A percentile compares a stretch with the other conserved stretches of the same genome.
Evolutionary conservation across 1,140 invertebrate genomes (phyloP).

Genomic region (Drosophila arawakana): DNA sequence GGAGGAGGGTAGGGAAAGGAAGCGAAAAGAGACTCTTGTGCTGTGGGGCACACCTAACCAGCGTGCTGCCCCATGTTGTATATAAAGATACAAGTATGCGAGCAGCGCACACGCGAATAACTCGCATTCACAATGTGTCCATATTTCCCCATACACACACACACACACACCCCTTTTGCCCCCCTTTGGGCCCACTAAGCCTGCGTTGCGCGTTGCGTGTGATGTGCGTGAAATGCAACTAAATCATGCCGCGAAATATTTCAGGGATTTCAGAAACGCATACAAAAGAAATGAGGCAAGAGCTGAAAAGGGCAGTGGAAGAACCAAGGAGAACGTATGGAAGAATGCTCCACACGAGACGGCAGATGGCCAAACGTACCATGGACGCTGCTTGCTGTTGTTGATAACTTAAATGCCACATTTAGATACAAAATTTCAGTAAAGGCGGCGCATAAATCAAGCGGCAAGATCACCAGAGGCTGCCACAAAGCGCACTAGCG

Average conservation of each 20-base stretch:
- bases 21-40: constrained; percentile 10
- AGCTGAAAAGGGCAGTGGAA: constrained; percentile 31
- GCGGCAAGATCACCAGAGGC: constrained; percentile 71
- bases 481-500: constrained; percentile 32
- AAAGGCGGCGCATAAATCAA: constrained; percentile 77
- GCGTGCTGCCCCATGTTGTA: neutral
- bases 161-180: neutral
- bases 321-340: neutral
- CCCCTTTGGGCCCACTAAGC: neutral
- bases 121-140: constrained; percentile 47
- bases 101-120: constrained; percentile 57
- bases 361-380: constrained; percentile 63
- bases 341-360: constrained; percentile 61
- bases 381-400: constrained; percentile 54
- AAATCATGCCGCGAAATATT: constrained; percentile 80
- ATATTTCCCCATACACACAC: constrained; percentile 3
- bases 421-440: constrained; percentile 80
- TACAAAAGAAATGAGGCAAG: constrained; percentile 40
- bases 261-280: constrained; percentile 69
- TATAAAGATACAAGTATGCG: constrained; percentile 56
- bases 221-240: constrained; percentile 80
- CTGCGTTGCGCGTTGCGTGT: constrained; percentile 59
- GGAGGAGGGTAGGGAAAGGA: neutral
- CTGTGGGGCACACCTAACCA: constrained; percentile 29
- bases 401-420: constrained; percentile 81